phyloP scores from a whole-genome alignment of 2,113 vertebrate species.

The Steatornis caripensis region DNA sequence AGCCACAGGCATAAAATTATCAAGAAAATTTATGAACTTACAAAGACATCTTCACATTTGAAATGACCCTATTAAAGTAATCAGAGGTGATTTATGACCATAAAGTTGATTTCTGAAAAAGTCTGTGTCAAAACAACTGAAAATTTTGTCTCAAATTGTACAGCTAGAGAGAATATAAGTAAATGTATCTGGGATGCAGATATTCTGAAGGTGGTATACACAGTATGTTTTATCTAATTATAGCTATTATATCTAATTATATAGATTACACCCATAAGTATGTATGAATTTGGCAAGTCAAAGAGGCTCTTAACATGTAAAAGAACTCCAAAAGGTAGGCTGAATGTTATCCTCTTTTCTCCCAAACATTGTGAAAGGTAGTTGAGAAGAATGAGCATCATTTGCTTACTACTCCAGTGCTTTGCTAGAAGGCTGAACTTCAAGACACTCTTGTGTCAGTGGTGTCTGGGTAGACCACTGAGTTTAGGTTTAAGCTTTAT shows the following conservation, averaged over 20 bases:
- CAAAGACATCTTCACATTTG: conserved; percentile 9
- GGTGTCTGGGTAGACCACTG: neutral
- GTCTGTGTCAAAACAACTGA: neutral
- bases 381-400: neutral
- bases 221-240: neutral
- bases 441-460: neutral
- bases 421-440: neutral
- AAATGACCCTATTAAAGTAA: conserved; percentile 30
- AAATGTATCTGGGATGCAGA: neutral
- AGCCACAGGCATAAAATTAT: conserved; percentile 47
- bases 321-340: neutral
- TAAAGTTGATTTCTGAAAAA: conserved; percentile 11
- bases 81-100: conserved; percentile 23
- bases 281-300: neutral
- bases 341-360: neutral
- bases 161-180: neutral
- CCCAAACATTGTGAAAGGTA: neutral
- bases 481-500: neutral
- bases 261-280: neutral
- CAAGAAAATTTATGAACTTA: conserved; percentile 46
- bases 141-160: neutral
- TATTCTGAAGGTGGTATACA: neutral
- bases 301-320: neutral
- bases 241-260: neutral
- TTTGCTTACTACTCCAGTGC: neutral